Evolutionary conservation across 2,113 vertebrate species (phyloP), one percentile per base, ranked within the genome.

Genomic region (Lepisosteus oculatus): DNA sequence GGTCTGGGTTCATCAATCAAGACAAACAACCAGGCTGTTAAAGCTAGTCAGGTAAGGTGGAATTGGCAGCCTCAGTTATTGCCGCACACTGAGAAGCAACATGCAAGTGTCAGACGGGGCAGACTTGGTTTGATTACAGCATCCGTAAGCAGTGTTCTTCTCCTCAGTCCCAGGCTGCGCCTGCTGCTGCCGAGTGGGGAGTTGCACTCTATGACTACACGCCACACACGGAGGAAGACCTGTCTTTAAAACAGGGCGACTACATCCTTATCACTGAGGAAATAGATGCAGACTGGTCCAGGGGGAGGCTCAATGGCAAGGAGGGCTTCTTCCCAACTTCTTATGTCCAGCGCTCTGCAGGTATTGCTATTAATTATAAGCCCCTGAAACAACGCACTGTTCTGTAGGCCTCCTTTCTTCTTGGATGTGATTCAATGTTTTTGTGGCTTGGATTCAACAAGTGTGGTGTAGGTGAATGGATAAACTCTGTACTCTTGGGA

Each of bases 311-410:
- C 68, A 89, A 87, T 0, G 91, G 88, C 74, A 91, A 79, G 67
- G 94, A 97, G 73, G 97, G 97, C 2, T 85, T 95, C 75, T 96
- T 99, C 80, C 97, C 97, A 0, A 84, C 79, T 0, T 86, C 88
- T 13, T 99, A 94, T 68, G 93, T 95, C 69, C 86, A 90, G 67
- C 77, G 69, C 74, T 84, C 75, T 66, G 57, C 91, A 87, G 95
- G 96, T 97, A 89, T 44, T 61, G 69, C 5, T 41, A n/a, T 72
- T 11, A 29, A 29, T 29, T 29, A 29, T 29, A 29, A 29, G 29
- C 29, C 29, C 29, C 29, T 29, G 29, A 29, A 29, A 29, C 29
- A 29, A 29, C 29, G 29, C 2, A 29, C 29, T 29, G 29, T 29
- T 29, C 29, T 29, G 29, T 29, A 29, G 29, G 29, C 29, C 29